Evolutionary conservation across 2,113 vertebrate genomes (phyloP).

Genomic region (Astatotilapia flaviijosephi): DNA sequence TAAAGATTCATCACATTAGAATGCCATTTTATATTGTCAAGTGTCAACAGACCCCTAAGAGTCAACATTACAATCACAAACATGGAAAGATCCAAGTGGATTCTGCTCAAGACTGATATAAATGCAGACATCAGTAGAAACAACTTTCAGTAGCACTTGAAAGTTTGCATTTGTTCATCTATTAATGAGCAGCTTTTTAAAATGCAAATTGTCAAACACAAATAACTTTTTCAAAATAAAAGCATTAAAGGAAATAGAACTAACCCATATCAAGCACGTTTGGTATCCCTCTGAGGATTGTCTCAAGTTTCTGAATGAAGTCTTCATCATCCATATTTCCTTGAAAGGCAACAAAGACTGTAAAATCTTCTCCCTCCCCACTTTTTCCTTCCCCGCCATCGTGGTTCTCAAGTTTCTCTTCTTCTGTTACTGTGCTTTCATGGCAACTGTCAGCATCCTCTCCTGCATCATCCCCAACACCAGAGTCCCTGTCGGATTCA

Average conservation of each 20-base stretch:
- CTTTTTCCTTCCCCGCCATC: not conserved
- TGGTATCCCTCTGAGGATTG: conserved; percentile 82
- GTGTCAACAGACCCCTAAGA: not conserved
- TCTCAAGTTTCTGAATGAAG: conserved; percentile 84
- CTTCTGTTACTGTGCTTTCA: conserved; percentile 36
- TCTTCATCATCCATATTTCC: conserved; percentile 90
- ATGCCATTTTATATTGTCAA: not conserved
- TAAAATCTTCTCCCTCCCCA: conserved; percentile 67
- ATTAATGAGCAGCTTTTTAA: not conserved
- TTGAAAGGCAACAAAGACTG: conserved; percentile 89
- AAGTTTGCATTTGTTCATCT: not conserved
- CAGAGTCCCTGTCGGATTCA: conserved; percentile 83
- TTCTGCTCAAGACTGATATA: not conserved
- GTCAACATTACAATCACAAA: not conserved
- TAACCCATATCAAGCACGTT: conserved; percentile 87
- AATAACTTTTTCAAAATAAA: not conserved
- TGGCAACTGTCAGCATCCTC: conserved; percentile 67
- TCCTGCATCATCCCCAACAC: conserved; percentile 77
- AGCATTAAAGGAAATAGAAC: not conserved
- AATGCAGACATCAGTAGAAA: not conserved
- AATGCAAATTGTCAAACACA: not conserved
- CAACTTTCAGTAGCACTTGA: not conserved
- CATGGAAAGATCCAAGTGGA: not conserved
- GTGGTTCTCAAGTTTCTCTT: not conserved
- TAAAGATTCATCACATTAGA: not conserved